Base-by-base conservation (phyloP, 2,797 vertebrate species). In the Steatocranus sp. region DNA sequence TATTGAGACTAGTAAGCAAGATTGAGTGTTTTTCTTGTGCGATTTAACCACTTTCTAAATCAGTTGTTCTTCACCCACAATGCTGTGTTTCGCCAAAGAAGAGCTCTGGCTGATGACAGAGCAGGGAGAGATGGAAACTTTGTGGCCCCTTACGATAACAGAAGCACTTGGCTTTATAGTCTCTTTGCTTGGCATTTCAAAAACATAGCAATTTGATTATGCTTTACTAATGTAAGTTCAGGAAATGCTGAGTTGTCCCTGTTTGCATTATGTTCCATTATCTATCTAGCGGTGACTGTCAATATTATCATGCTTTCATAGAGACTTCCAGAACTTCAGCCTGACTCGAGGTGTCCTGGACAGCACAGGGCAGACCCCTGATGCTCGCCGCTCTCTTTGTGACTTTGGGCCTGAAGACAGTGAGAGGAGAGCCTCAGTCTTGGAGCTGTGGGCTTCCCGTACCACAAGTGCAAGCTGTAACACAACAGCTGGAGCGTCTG, bases 261-360 rank as follows among this genome's bases (percentile, higher is more conserved):
- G 9, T 66, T 9, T 43, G 54, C 41, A 11, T 58, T 46, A 8
- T 36, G 18, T 78, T 53, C 17, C 12, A 56, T 6, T 41, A 12
- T 48, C 14, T 49, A 27, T 63, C 48, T 49, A 61, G 18, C 27
- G 30, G 30, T 81, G 41, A 83, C 51, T 81, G 51, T 88, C 34
- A 41, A 23, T 5, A 9, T 75, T 74, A 38, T 34, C 41, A 8
- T 88, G 9, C 76, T 27, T 75, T 49, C 11, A 23, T 5, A 95
- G 95, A 89, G 99, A 99, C 91, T 98, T 99, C 89, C 98, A 99
- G 93, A 96, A 95, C 88, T 96, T 98, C 84, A 96, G 95, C 84
- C 93, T 98, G 89, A 96, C 87, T 90, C 97, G 96, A 81, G 97
- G 94, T 30, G 83, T 95, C 48, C 74, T 96, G 75, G 98, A 99